Conservation (phyloP, 1,140 invertebrate species). For the Drosophila sp. region DNA sequence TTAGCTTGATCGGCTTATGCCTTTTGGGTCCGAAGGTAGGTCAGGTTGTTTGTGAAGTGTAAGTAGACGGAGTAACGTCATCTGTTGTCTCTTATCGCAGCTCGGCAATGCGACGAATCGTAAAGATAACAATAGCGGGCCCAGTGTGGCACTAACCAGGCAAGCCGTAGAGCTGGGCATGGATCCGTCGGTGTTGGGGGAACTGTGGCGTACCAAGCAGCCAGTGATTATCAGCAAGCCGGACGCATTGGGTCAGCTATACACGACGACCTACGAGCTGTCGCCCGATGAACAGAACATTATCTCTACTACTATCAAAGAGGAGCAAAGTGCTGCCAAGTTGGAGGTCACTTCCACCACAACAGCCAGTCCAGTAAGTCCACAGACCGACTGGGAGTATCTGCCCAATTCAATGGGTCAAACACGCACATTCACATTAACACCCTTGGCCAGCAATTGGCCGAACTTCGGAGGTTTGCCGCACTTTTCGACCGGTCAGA, state of each 20-base stretch:
- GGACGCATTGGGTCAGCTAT: slow-evolving; percentile 20
- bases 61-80: background rate
- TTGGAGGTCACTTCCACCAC: background rate
- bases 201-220: slow-evolving; percentile 54
- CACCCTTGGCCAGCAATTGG: slow-evolving; percentile 7
- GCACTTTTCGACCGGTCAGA: background rate
- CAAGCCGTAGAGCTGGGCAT: slow-evolving; percentile 47
- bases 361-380: slow-evolving; percentile 26
- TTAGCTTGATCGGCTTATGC: slow-evolving; percentile 41
- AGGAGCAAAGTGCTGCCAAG: background rate
- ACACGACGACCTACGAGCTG: slow-evolving; percentile 43
- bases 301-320: background rate
- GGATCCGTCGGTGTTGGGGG: slow-evolving; percentile 28
- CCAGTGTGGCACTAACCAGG: slow-evolving; percentile 31
- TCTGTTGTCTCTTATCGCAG: slow-evolving; percentile 23
- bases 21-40: slow-evolving; percentile 57
- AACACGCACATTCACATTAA: background rate
- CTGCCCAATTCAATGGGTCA: slow-evolving; percentile 18
- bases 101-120: slow-evolving; percentile 6
- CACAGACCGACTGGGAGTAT: slow-evolving; percentile 57
- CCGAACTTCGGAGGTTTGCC: slow-evolving; percentile 21
- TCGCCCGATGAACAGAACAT: slow-evolving; percentile 30
- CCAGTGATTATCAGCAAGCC: slow-evolving; percentile 50
- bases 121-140: background rate
- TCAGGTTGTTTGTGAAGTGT: slow-evolving; percentile 11